These are phyloP conservation scores for Dasysyrphus albostriatus DNA, from an alignment of 2,888 invertebrate species.

Conservation along the genomic window DNA sequence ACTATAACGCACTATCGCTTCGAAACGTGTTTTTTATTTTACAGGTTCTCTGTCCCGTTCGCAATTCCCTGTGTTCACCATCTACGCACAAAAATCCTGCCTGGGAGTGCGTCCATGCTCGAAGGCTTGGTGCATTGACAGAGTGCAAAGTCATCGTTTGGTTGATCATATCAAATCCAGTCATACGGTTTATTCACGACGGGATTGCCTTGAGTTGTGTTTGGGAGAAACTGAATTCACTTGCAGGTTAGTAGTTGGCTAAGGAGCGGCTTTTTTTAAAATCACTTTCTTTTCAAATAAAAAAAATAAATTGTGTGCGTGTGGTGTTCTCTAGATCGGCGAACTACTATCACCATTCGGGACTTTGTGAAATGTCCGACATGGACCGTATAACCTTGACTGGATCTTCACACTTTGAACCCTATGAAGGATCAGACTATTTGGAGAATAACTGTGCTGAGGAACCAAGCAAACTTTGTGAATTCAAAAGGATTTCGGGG, in stretches of 20 bases:
- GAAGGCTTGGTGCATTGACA: slow-evolving; percentile 96
- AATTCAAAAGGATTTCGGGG: slow-evolving; percentile 95
- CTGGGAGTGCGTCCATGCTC: slow-evolving; percentile 95
- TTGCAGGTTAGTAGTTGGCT: slow-evolving; percentile 92
- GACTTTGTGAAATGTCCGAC: slow-evolving; percentile 94
- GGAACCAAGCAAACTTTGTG: slow-evolving; percentile 96
- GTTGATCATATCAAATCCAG: slow-evolving; percentile 91
- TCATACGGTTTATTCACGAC: slow-evolving; percentile 90
- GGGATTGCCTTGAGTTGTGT: slow-evolving; percentile 96
- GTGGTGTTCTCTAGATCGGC: slow-evolving; percentile 90
- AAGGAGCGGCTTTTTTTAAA: background rate
- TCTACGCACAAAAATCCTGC: slow-evolving; percentile 98
- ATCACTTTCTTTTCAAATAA: slow-evolving; percentile 24
- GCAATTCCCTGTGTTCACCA: slow-evolving; percentile 97
- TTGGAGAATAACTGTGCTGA: slow-evolving; percentile 97
- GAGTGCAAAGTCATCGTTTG: slow-evolving; percentile 94
- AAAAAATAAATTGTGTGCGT: background rate
- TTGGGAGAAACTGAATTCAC: slow-evolving; percentile 95
- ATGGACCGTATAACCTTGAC: slow-evolving; percentile 96
- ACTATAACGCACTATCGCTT: slow-evolving; percentile 19
- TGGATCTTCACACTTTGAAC: slow-evolving; percentile 91
- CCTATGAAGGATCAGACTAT: slow-evolving; percentile 90
- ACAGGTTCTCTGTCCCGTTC: slow-evolving; percentile 95
- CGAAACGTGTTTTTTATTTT: slow-evolving; percentile 79
- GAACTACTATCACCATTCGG: slow-evolving; percentile 94